Evolutionary conservation across 2,888 invertebrate genomes (phyloP).

Genomic region (Deroplatys truncata): DNA sequence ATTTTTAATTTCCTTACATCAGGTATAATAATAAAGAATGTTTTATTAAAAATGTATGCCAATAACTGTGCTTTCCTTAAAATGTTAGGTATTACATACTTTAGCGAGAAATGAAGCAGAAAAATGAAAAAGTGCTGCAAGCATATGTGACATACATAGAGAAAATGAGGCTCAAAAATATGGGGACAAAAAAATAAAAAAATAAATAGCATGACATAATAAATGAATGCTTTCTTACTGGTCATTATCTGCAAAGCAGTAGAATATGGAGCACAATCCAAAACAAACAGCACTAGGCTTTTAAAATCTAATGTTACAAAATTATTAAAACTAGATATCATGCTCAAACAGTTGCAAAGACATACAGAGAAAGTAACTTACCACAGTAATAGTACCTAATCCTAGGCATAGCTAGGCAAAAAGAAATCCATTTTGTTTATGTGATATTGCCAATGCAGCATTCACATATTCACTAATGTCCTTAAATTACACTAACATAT

Average conservation of each 20-base stretch:
- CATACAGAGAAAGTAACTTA: constrained; percentile 45
- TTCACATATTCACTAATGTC: not conserved
- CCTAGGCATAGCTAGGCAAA: constrained; percentile 57
- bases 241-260: not conserved
- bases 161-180: too few relatives aligned
- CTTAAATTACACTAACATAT: not conserved
- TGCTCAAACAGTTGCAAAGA: not conserved
- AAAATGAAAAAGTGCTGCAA: too few relatives aligned
- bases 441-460: not conserved
- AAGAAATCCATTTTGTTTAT: constrained; percentile 28
- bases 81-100: too few relatives aligned
- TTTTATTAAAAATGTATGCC: too few relatives aligned
- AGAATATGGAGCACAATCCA: not conserved
- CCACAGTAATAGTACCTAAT: constrained; percentile 62
- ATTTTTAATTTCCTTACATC: too few relatives aligned
- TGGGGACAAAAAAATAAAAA: too few relatives aligned
- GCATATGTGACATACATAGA: too few relatives aligned
- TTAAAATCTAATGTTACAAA: not conserved
- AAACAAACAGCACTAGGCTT: not conserved
- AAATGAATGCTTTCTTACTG: too few relatives aligned
- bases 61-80: too few relatives aligned
- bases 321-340: not conserved
- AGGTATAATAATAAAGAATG: too few relatives aligned
- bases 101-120: too few relatives aligned
- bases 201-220: too few relatives aligned